phyloP scores from a whole-genome alignment of 2,113 vertebrate species.

The Archilochus colubris region DNA sequence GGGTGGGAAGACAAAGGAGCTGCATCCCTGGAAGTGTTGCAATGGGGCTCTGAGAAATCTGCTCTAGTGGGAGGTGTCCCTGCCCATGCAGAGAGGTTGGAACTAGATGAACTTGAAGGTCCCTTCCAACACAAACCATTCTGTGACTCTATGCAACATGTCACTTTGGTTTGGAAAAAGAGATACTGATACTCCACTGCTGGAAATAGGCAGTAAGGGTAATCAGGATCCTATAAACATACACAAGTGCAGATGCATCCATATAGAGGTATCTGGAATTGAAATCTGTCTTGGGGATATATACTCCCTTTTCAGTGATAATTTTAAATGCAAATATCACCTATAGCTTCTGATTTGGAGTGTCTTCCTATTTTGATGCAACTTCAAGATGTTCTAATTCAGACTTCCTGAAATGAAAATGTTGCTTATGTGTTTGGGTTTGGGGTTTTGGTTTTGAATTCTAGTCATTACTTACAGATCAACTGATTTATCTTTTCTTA shows the following conservation, averaged over 20 bases:
- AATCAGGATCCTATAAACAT: background rate
- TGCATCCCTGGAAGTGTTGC: too few species aligned
- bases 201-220: background rate
- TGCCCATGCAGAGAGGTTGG: too few species aligned
- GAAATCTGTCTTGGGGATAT: background rate
- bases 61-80: too few species aligned
- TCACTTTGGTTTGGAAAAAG: background rate
- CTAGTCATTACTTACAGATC: background rate
- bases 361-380: background rate
- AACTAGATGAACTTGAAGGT: too few species aligned
- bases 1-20: too few species aligned
- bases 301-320: background rate
- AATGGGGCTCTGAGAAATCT: too few species aligned
- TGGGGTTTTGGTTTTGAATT: background rate
- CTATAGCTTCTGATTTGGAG: background rate
- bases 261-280: background rate
- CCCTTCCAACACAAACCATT: too few species aligned
- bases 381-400: background rate
- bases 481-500: background rate
- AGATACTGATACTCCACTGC: background rate
- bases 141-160: too few species aligned
- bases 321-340: background rate
- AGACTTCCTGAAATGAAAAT: background rate
- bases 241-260: accelerated
- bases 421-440: background rate